These are phyloP conservation scores for Acarapis woodi DNA, from an alignment of 1,140 invertebrate genomes.

Conservation along the genomic window DNA sequence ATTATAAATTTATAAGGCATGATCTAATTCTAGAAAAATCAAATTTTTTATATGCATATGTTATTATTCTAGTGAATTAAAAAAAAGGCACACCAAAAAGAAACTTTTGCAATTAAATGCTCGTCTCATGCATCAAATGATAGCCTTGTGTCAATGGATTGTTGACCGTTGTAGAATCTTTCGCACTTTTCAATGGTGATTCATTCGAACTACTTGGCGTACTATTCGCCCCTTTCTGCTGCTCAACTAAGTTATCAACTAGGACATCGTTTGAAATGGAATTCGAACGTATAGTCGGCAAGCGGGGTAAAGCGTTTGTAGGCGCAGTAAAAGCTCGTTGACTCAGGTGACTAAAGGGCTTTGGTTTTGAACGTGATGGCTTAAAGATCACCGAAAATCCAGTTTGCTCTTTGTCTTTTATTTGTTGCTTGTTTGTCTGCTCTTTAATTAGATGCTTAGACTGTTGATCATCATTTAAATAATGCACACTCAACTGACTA, in stretches of 20 bases:
- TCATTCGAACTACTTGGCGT: constrained; percentile 4
- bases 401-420: too few species aligned
- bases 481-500: neutral
- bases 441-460: neutral
- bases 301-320: neutral
- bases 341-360: neutral
- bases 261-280: too few species aligned
- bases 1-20: too few species aligned
- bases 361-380: too few species aligned
- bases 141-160: constrained; percentile 13
- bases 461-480: neutral
- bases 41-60: too few species aligned
- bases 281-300: too few species aligned
- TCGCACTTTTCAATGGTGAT: neutral
- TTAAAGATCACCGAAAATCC: too few species aligned
- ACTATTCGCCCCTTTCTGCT: neutral
- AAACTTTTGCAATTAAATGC: too few species aligned
- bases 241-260: neutral
- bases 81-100: too few species aligned
- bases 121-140: constrained; percentile 12
- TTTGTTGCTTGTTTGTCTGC: too few species aligned
- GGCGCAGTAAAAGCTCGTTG: neutral
- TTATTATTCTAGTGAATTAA: too few species aligned
- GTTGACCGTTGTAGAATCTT: neutral
- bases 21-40: too few species aligned